These are phyloP conservation scores for Cottoperca gobio DNA, from an alignment of 2,797 vertebrate species.

Conservation along the genomic window DNA sequence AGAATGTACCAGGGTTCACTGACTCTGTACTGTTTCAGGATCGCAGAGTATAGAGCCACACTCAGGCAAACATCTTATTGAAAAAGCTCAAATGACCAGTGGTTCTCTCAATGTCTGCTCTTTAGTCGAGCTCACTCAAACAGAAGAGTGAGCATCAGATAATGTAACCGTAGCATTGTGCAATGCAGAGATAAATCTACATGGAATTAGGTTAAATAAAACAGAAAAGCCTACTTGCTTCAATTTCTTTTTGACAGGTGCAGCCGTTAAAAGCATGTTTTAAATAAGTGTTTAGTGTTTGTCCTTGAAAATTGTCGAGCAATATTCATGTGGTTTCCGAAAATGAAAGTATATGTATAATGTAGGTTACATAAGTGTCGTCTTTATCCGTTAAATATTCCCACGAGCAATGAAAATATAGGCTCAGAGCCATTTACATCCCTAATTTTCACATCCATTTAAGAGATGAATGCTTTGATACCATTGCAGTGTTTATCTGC, in stretches of 20 bases:
- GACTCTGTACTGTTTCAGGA: constrained; percentile 82
- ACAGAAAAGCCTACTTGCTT: constrained; percentile 33
- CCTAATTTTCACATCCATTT: constrained; percentile 96
- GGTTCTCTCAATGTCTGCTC: constrained; percentile 41
- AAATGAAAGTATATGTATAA: constrained; percentile 77
- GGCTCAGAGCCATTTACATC: constrained; percentile 92
- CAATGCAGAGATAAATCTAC: constrained; percentile 16
- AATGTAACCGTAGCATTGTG: not conserved
- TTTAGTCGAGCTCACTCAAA: constrained; percentile 47
- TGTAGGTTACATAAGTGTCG: constrained; percentile 84
- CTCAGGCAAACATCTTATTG: constrained; percentile 81
- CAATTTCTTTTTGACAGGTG: constrained; percentile 38
- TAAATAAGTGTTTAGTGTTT: constrained; percentile 68
- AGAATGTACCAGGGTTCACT: constrained; percentile 85
- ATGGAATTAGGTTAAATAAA: constrained; percentile 38
- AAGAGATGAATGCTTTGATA: constrained; percentile 98
- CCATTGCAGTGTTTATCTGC: constrained; percentile 94
- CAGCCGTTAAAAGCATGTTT: constrained; percentile 57
- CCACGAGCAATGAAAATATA: constrained; percentile 87
- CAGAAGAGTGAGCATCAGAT: constrained; percentile 19
- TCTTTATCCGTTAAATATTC: constrained; percentile 86
- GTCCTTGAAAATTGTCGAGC: constrained; percentile 78
- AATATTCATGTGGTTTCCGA: constrained; percentile 61
- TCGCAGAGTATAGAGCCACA: constrained; percentile 81
- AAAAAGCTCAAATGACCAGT: constrained; percentile 67